phyloP scores from a whole-genome alignment of 2,797 vertebrate genomes.

The Enoplosus armatus region DNA sequence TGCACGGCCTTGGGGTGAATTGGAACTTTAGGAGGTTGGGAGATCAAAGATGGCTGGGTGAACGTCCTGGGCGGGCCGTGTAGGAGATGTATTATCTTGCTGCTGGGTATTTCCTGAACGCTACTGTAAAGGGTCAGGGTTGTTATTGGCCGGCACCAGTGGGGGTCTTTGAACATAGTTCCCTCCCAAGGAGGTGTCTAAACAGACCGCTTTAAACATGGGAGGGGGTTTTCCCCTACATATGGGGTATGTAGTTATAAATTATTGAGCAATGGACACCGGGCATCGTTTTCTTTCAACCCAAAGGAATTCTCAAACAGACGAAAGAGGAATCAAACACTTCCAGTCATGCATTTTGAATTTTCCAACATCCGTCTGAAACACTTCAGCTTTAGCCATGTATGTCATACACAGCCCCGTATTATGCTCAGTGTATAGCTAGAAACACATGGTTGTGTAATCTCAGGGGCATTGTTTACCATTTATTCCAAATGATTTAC shows the following conservation, averaged over 20 bases:
- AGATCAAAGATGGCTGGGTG: constrained; percentile 50
- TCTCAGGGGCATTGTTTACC: constrained; percentile 42
- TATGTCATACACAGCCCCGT: background rate
- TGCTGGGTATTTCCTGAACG: constrained; percentile 35
- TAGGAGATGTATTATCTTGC: constrained; percentile 27
- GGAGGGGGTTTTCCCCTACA: background rate
- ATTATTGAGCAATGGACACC: constrained; percentile 9
- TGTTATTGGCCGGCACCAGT: constrained; percentile 5
- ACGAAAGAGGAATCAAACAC: background rate
- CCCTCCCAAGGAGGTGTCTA: background rate
- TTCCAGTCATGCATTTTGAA: background rate
- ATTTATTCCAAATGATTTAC: constrained; percentile 53
- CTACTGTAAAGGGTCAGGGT: background rate
- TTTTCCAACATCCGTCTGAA: constrained; percentile 3
- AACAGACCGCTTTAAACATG: constrained; percentile 3
- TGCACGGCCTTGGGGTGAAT: background rate
- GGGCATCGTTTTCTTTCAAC: too few relatives aligned
- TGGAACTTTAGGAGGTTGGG: constrained; percentile 8
- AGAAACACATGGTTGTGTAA: constrained; percentile 12
- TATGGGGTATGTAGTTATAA: background rate
- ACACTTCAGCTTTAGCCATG: background rate
- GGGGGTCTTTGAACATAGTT: constrained; percentile 42
- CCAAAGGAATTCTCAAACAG: background rate
- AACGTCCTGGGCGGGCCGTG: constrained; percentile 9
- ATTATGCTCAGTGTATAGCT: constrained; percentile 1